Base-by-base conservation (phyloP, 35 echinoderm and acorn worm species). In the Apostichopus californicus region DNA sequence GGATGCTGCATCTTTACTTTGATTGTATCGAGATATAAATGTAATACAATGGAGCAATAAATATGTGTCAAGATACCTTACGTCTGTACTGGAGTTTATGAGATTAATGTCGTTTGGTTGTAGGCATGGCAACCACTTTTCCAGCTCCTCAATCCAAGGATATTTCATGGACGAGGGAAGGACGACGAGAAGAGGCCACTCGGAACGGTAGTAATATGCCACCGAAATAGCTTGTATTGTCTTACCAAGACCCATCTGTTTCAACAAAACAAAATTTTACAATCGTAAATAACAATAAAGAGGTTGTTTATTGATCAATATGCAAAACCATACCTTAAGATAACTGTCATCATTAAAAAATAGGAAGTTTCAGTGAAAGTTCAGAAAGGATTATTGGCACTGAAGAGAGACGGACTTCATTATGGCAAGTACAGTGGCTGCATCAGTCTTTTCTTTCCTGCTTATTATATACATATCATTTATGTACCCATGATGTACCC, bases 141-240 rank as follows among this genome's bases (percentile, higher is more conserved):
- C 95, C 5, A 96, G 28, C 63, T 96, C 95, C 24, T 96, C 95
- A 56, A 96, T 94, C 95, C 95, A 96, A 9, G 95, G 93, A 86
- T 96, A 96, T 10, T 91, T 85, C 77, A 96, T 86, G 9, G 95
- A 94, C 20, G 95, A 94, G 1, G 93, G 95, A 5, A 96, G 84
- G 1, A 96, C 87, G 34, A 96, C 93, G 6, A 96, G 93, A 18
- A 96, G 77, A 13, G 95, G 95, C 95, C 95, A 96, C 78, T 96
- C 95, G 15, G 80, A 54, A n/a, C 77, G 21, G 90, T 96, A 96
- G 90, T 83, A 92, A 70, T 96, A 96, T 10, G 95, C 93, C 14
- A 90, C 92, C 9, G 93, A 34, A 24, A 96, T 92, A 18, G 95
- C 95, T 83, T 96, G 95, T 18, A 96, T 64, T 3, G 95, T 96